Conservation (phyloP, 2,113 vertebrate genomes). For the Nanger granti region DNA sequence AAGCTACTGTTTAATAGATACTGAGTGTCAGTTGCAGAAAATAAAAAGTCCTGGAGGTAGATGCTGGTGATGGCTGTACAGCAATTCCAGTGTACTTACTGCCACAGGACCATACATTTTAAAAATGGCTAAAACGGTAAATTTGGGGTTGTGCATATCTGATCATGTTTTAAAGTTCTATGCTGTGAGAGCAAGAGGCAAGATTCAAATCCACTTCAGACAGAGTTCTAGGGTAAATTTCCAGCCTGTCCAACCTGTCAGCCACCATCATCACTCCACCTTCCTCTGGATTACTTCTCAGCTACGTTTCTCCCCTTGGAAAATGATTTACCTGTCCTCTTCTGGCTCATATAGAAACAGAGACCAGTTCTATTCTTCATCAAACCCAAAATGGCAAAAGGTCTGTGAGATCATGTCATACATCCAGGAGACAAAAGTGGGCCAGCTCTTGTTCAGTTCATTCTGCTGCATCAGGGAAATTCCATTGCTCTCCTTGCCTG, state of each 20-base stretch:
- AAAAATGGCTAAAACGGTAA: neutral
- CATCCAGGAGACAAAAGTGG: neutral
- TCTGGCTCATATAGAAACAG: neutral
- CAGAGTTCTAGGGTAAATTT: neutral
- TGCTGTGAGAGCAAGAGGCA: neutral
- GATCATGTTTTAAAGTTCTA: neutral
- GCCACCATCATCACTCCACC: neutral
- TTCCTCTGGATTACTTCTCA: neutral
- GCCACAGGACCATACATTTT: neutral
- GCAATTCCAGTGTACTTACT: neutral
- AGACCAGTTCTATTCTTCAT: neutral
- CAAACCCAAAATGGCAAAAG: neutral
- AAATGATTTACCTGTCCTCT: neutral
- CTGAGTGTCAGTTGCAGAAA: neutral
- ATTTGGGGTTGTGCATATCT: neutral
- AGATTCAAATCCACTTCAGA: neutral
- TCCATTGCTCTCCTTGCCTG: neutral
- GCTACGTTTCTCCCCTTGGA: neutral
- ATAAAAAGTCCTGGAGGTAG: neutral
- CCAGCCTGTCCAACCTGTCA: neutral
- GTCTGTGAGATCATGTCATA: neutral
- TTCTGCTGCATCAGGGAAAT: slow-evolving; percentile 3
- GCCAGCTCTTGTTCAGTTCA: neutral
- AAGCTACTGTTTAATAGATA: neutral
- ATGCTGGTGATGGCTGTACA: neutral